Percentiles rank a stretch among this genome's conserved stretches.
These are phyloP conservation scores for Teleogryllus occipitalis DNA, from an alignment of 1,140 invertebrate species.

Conservation along the genomic window DNA sequence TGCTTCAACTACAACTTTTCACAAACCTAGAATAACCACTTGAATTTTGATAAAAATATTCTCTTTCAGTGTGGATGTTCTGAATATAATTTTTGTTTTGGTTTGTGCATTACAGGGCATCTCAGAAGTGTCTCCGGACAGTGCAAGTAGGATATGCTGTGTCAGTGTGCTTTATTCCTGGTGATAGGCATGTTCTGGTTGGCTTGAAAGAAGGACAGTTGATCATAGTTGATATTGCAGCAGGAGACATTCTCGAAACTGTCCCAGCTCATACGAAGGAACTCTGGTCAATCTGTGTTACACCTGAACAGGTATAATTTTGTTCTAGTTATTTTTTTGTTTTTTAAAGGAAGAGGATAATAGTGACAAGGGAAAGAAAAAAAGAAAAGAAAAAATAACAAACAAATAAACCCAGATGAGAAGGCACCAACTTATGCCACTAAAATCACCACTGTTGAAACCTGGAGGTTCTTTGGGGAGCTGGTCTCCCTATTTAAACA, in stretches of 20 bases:
- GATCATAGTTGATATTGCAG: slow-evolving; percentile 78
- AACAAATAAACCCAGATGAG: no score
- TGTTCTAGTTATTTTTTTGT: background rate
- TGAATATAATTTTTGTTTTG: no score
- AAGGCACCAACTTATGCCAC: no score
- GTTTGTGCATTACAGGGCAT: slow-evolving; percentile 44
- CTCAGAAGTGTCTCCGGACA: slow-evolving; percentile 74
- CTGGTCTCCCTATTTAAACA: no score
- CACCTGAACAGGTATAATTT: slow-evolving; percentile 58
- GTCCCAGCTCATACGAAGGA: slow-evolving; percentile 71
- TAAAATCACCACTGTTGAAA: no score
- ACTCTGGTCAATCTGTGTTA: slow-evolving; percentile 67
- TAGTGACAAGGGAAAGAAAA: background rate
- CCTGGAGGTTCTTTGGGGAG: no score
- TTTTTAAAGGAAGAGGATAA: background rate
- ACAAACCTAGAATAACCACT: no score
- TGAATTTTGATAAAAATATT: no score
- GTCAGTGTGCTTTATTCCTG: slow-evolving; percentile 76
- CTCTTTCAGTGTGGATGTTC: no score
- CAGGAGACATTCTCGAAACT: slow-evolving; percentile 66
- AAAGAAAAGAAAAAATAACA: no score
- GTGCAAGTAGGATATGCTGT: slow-evolving; percentile 59
- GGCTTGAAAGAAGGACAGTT: slow-evolving; percentile 82
- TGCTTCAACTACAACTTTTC: no score
- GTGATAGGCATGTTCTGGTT: slow-evolving; percentile 82